Conservation (phyloP, 2,888 invertebrate genomes). For the Ochropleura plecta region DNA sequence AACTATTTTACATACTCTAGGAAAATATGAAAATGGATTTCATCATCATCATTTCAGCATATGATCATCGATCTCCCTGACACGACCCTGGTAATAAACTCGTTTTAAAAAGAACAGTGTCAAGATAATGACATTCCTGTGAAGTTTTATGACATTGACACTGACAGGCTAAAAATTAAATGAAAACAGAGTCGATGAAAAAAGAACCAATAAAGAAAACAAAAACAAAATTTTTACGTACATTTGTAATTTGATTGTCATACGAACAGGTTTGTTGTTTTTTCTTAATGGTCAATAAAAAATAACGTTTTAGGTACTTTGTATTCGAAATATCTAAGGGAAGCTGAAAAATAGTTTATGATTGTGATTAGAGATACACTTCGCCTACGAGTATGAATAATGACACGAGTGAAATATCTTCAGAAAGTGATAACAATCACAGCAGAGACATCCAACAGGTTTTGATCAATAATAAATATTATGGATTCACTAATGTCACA, state of each 20-base stretch:
- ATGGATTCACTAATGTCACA: slow-evolving; percentile 63
- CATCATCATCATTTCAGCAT: no score
- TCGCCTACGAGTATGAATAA: slow-evolving; percentile 71
- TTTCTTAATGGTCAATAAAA: slow-evolving; percentile 18
- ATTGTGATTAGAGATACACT: slow-evolving; percentile 12
- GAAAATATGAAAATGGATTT: no score
- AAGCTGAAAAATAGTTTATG: slow-evolving; percentile 19
- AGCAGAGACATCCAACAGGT: slow-evolving; percentile 79
- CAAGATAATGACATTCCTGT: not conserved
- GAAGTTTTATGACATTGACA: not conserved
- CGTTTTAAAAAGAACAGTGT: not conserved
- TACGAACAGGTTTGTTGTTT: slow-evolving; percentile 47
- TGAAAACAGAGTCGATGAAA: not conserved
- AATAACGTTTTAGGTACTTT: not conserved
- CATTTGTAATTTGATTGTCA: not conserved
- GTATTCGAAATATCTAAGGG: not conserved
- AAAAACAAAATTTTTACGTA: not conserved
- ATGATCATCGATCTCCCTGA: no score
- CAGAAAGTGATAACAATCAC: slow-evolving; percentile 73
- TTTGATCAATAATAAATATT: slow-evolving; percentile 59
- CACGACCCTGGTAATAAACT: no score
- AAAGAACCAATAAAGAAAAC: not conserved
- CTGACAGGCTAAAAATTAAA: not conserved
- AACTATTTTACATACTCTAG: no score
- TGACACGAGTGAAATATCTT: slow-evolving; percentile 70